Conservation (phyloP, 2,797 vertebrate species). For the Steatocranus sp. region DNA sequence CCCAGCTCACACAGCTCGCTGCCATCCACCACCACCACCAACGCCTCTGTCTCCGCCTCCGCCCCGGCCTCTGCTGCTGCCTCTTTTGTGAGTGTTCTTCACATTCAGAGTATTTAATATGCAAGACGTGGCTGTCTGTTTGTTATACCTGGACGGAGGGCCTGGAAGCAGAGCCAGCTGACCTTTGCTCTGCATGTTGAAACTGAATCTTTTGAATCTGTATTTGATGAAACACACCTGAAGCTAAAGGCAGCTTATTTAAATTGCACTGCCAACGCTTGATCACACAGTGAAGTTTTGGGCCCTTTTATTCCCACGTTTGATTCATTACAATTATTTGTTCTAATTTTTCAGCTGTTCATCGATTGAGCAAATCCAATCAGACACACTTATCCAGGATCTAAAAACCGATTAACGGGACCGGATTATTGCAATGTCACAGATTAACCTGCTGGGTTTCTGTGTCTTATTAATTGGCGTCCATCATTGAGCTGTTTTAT, state of each 20-base stretch:
- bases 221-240: not conserved
- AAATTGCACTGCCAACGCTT: not conserved
- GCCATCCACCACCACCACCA: slow-evolving; percentile 36
- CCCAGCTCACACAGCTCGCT: slow-evolving; percentile 56
- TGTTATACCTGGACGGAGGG: not conserved
- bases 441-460: not conserved
- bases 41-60: slow-evolving; percentile 22
- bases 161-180: not conserved
- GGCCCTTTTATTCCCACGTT: not conserved
- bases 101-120: not conserved
- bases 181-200: not conserved
- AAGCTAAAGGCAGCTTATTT: not conserved
- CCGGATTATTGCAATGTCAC: accelerated
- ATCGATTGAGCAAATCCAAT: not conserved
- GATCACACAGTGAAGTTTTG: not conserved
- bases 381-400: not conserved
- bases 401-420: not conserved
- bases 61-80: slow-evolving; percentile 11
- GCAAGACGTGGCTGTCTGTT: not conserved
- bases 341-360: not conserved
- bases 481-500: not conserved
- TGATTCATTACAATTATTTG: not conserved
- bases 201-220: not conserved
- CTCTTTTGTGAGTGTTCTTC: slow-evolving; percentile 62
- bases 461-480: not conserved